These are phyloP conservation scores for Bombus breviceps DNA, from an alignment of 1,140 invertebrate species.

Conservation along the genomic window DNA sequence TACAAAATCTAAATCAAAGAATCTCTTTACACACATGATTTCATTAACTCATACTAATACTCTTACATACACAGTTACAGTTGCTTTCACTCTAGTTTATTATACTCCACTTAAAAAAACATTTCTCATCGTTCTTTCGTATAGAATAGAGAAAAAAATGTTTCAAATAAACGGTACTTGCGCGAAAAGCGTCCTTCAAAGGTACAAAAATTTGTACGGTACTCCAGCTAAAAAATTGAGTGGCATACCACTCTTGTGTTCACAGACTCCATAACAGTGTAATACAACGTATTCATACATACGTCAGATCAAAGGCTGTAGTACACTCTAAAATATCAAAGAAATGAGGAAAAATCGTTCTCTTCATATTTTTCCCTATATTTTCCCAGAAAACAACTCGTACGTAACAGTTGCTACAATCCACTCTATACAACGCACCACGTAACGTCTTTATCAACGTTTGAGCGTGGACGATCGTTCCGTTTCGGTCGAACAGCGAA, in stretches of 20 bases:
- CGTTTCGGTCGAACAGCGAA: not conserved
- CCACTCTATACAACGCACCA: too few species aligned
- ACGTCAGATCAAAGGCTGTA: not conserved
- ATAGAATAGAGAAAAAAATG: not conserved
- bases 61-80: too few species aligned
- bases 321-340: not conserved
- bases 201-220: not conserved
- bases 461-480: not conserved
- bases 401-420: not conserved
- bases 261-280: not conserved
- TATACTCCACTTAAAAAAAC: not conserved
- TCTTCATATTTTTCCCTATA: not conserved
- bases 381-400: not conserved
- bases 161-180: not conserved
- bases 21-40: too few species aligned
- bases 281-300: not conserved
- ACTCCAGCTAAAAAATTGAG: not conserved
- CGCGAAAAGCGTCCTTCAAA: too few species aligned
- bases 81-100: not conserved
- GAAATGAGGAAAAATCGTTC: not conserved
- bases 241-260: not conserved
- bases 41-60: too few species aligned
- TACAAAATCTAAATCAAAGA: too few species aligned
- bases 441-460: constrained; percentile 12
- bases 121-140: not conserved